These are phyloP conservation scores for Cranoglanis bouderius DNA, from an alignment of 2,113 vertebrate species.

Conservation along the genomic window DNA sequence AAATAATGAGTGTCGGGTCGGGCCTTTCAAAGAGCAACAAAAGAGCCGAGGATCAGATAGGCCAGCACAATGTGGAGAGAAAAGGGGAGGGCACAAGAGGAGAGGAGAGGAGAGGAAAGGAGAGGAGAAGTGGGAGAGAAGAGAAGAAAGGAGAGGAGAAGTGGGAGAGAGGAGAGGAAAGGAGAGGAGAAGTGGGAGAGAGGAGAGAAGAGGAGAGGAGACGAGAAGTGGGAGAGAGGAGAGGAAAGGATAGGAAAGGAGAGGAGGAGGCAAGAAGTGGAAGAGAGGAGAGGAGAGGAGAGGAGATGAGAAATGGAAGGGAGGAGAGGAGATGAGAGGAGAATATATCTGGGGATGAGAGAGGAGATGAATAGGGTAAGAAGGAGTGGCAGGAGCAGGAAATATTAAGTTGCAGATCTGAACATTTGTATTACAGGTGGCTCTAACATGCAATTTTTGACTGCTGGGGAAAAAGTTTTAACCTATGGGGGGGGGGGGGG, in stretches of 20 bases:
- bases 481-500: too few species aligned
- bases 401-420: not conserved
- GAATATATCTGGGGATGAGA: not conserved
- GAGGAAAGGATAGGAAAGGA: constrained; percentile 35
- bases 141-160: constrained; percentile 47
- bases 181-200: constrained; percentile 45
- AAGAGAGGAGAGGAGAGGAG: not conserved
- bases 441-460: not conserved
- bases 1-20: constrained; percentile 83
- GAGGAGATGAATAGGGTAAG: constrained; percentile 54
- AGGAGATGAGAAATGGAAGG: constrained; percentile 45
- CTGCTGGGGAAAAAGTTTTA: too few species aligned
- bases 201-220: constrained; percentile 66
- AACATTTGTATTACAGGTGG: not conserved
- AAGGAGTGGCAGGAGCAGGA: not conserved
- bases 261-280: constrained; percentile 43
- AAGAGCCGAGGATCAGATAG: constrained; percentile 81
- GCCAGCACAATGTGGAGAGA: constrained; percentile 78
- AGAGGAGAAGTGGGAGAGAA: not conserved
- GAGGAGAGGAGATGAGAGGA: constrained; percentile 64
- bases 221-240: constrained; percentile 11
- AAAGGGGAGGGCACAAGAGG: constrained; percentile 61
- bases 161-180: not conserved
- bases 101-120: constrained; percentile 21
- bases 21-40: constrained; percentile 81